Evolutionary conservation across 2,113 vertebrate genomes (phyloP).

Genomic region (Sorex fumeus): DNA sequence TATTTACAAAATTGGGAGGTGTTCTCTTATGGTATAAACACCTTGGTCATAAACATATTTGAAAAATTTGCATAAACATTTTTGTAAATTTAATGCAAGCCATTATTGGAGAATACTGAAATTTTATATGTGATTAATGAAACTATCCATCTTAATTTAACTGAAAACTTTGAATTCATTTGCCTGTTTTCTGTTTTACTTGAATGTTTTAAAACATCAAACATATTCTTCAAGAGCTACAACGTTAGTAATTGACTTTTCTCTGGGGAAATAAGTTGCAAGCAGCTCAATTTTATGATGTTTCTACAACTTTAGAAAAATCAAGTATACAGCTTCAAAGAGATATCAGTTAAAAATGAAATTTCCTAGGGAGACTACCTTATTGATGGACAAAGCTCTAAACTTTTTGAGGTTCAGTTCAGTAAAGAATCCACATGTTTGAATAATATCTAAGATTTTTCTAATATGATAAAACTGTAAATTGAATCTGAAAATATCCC

Average conservation of each 20-base stretch:
- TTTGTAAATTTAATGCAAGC: background rate
- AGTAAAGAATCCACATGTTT: conserved; percentile 59
- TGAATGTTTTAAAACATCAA: conserved; percentile 66
- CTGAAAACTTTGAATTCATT: conserved; percentile 59
- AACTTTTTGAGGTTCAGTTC: conserved; percentile 69
- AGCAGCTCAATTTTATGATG: conserved; percentile 74
- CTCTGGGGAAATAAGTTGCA: conserved; percentile 35
- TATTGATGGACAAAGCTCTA: conserved; percentile 59
- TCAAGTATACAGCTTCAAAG: conserved; percentile 74
- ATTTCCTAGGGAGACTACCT: conserved; percentile 63
- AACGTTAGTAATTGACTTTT: conserved; percentile 72
- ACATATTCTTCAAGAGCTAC: conserved; percentile 67
- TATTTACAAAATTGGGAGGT: background rate
- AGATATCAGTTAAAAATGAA: conserved; percentile 69
- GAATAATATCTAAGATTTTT: conserved; percentile 64
- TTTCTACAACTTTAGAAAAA: conserved; percentile 73
- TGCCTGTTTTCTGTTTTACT: conserved; percentile 60
- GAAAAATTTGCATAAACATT: background rate
- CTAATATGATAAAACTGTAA: conserved; percentile 51
- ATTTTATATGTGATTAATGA: conserved; percentile 32
- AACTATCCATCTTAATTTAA: conserved; percentile 29
- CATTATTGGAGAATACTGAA: background rate
- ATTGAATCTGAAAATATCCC: conserved; percentile 60
- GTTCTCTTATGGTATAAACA: background rate
- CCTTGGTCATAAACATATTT: background rate